Conservation (phyloP, 2,113 vertebrate species). For the Mystacornis crossleyi region DNA sequence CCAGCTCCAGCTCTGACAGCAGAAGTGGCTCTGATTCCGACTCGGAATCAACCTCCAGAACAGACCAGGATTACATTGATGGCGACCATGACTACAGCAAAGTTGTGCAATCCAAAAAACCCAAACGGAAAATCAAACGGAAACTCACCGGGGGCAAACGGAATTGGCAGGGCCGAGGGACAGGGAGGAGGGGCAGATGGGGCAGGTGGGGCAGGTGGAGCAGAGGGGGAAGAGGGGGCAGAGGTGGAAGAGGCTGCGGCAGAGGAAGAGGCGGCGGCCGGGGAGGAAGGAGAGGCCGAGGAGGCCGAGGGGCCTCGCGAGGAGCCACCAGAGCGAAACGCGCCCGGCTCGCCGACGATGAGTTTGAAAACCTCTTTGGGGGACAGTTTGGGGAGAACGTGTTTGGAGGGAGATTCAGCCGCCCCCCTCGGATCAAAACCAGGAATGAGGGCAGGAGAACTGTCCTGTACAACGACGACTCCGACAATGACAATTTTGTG, state of each 20-base stretch:
- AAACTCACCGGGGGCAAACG: conserved; percentile 72
- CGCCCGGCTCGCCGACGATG: conserved; percentile 71
- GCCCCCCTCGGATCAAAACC: conserved; percentile 88
- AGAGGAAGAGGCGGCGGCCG: conserved; percentile 68
- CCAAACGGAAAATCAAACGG: conserved; percentile 76
- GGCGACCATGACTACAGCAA: conserved; percentile 99
- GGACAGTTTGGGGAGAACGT: conserved; percentile 72
- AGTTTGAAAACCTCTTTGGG: conserved; percentile 77
- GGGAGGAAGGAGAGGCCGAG: conserved; percentile 72
- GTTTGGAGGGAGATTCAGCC: conserved; percentile 53
- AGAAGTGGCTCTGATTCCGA: conserved; percentile 78
- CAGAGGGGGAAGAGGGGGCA: conserved; percentile 67
- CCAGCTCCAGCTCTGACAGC: conserved; percentile 85
- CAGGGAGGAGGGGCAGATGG: conserved; percentile 66
- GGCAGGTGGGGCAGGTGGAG: conserved; percentile 77
- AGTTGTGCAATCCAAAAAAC: conserved; percentile 81
- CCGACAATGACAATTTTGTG: conserved; percentile 87
- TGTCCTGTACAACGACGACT: conserved; percentile 93
- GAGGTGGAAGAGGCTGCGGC: conserved; percentile 73
- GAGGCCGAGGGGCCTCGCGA: conserved; percentile 71
- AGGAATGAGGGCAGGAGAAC: conserved; percentile 96
- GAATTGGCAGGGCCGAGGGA: conserved; percentile 76
- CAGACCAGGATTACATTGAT: conserved; percentile 90
- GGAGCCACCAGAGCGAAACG: conserved; percentile 76
- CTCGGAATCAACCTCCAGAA: conserved; percentile 81